A percentile compares a stretch with the other conserved stretches of the same genome.
Conservation (phyloP, 2,113 vertebrate genomes). For the Anser cygnoides region DNA sequence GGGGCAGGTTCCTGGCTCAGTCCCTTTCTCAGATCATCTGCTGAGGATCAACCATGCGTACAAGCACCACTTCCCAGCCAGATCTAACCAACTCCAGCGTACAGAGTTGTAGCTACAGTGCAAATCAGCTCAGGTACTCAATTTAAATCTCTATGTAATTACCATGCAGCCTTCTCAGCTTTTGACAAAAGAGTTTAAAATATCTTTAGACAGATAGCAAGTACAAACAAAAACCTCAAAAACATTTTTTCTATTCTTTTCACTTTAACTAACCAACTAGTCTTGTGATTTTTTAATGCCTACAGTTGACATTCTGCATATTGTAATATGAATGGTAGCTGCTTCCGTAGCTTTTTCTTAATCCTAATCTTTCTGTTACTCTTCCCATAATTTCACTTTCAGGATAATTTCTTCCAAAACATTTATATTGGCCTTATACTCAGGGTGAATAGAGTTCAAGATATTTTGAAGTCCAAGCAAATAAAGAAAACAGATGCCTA, state of each 20-base stretch:
- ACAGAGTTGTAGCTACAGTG: not conserved
- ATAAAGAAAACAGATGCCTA: not conserved
- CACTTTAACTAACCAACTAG: not conserved
- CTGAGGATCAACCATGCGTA: not conserved
- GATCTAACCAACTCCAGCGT: fast-evolving
- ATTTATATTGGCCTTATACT: not conserved
- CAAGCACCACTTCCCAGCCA: not conserved
- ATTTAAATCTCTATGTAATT: not conserved
- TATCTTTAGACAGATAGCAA: not conserved
- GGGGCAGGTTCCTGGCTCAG: not conserved
- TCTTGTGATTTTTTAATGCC: not conserved
- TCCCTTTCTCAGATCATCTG: not conserved
- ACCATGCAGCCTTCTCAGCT: not conserved
- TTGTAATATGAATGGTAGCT: not conserved
- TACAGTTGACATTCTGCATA: not conserved
- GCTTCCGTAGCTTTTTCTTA: not conserved
- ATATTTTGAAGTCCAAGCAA: not conserved
- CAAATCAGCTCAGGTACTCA: not conserved
- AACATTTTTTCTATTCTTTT: not conserved
- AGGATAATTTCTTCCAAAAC: not conserved
- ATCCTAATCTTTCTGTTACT: not conserved
- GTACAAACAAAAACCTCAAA: not conserved
- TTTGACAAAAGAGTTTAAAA: not conserved
- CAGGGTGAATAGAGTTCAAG: not conserved
- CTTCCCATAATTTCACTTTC: not conserved